A percentile compares a stretch with the other conserved stretches of the same genome.
Evolutionary conservation across 2,113 vertebrate species (phyloP).

Genomic region (Festucalex cinctus): DNA sequence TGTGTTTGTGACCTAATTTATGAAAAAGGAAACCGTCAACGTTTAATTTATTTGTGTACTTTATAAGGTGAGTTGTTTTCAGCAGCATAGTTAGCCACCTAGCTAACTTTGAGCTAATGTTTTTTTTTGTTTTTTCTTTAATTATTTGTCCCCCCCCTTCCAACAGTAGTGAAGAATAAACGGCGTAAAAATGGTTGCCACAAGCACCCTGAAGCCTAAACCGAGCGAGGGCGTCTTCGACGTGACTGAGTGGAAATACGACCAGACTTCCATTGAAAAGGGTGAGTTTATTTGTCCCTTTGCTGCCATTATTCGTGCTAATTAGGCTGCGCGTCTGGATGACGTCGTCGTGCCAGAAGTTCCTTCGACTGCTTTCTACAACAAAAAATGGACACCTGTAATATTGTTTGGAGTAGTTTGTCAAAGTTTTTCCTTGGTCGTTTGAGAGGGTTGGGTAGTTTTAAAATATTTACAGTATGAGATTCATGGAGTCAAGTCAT

Average conservation of each 20-base stretch:
- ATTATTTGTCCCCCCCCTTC: too few species aligned
- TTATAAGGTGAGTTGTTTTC: conserved; percentile 41
- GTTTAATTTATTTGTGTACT: conserved; percentile 44
- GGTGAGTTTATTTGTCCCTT: conserved; percentile 51
- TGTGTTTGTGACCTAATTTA: conserved; percentile 28
- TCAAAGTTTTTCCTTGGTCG: too few species aligned
- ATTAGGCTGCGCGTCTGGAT: neutral
- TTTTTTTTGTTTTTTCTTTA: neutral
- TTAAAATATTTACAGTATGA: too few species aligned
- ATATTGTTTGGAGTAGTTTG: too few species aligned
- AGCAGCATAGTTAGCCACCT: neutral
- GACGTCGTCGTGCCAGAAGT: too few species aligned
- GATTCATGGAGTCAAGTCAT: too few species aligned
- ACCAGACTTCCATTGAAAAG: conserved; percentile 68
- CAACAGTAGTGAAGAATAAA: neutral
- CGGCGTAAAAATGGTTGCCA: conserved; percentile 64
- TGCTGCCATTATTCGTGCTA: conserved; percentile 40
- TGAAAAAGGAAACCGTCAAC: conserved; percentile 6
- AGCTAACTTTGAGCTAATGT: neutral
- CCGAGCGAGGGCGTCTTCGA: conserved; percentile 59
- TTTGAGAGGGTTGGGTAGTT: too few species aligned
- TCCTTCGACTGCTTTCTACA: too few species aligned
- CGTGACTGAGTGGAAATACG: conserved; percentile 54
- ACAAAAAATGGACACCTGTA: too few species aligned
- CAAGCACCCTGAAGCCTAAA: conserved; percentile 70